Conservation (phyloP, 2,888 invertebrate genomes). For the Smittia aterrima region DNA sequence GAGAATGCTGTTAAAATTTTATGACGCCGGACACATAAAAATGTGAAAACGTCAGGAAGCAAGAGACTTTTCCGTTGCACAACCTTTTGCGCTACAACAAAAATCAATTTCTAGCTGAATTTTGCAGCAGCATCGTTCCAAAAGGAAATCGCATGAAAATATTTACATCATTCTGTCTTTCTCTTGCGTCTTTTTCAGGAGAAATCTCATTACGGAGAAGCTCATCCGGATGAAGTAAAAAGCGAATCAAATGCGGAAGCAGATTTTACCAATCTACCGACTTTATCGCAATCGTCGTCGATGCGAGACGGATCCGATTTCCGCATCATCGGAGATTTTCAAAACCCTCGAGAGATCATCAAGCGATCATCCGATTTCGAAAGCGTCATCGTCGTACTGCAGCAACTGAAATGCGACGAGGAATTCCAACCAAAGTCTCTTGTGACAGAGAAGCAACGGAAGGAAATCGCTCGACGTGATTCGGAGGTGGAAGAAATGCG, state of each 20-base stretch:
- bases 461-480: constrained; percentile 42
- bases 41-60: not conserved
- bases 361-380: constrained; percentile 45
- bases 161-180: not conserved
- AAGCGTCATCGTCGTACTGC: constrained; percentile 44
- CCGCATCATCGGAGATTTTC: constrained; percentile 40
- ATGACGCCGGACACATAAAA: not conserved
- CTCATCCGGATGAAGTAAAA: not conserved
- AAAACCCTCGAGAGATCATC: constrained; percentile 42
- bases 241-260: not conserved
- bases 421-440: constrained; percentile 14
- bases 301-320: constrained; percentile 11
- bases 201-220: not conserved
- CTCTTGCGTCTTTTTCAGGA: not conserved
- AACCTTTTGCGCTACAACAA: too few species aligned
- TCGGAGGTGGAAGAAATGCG: constrained; percentile 35
- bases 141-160: too few species aligned
- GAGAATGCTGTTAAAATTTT: not conserved
- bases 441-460: constrained; percentile 27
- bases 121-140: too few species aligned
- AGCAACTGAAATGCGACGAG: constrained; percentile 40
- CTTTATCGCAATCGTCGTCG: constrained; percentile 22
- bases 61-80: not conserved
- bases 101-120: too few species aligned
- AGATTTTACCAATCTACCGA: not conserved